Percentiles rank a stretch among this genome's conserved stretches.
Conservation (phyloP, 1,140 invertebrate genomes). For the Medauroidea extradentata region DNA sequence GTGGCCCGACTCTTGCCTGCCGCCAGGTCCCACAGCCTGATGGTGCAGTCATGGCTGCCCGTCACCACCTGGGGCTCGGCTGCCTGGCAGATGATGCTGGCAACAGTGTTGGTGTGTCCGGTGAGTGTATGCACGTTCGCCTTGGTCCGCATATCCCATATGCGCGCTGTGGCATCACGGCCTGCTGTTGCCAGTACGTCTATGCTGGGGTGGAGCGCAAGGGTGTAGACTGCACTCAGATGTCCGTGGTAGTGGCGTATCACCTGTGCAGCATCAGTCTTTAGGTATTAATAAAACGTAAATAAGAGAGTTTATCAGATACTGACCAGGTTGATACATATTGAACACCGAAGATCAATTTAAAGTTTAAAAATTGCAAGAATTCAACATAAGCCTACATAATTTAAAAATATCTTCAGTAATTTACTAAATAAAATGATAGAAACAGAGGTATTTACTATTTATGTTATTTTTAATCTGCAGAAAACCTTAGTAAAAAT, state of each 20-base stretch:
- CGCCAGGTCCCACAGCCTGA: conserved; percentile 95
- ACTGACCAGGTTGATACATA: no score
- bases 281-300: no score
- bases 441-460: no score
- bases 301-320: no score
- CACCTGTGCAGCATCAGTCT: conserved; percentile 57
- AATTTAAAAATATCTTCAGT: no score
- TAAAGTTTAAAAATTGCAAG: no score
- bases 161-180: conserved; percentile 89
- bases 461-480: no score
- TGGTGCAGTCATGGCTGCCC: conserved; percentile 78
- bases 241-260: conserved; percentile 99
- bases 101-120: conserved; percentile 97
- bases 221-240: conserved; percentile 91
- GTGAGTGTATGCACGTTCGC: conserved; percentile 94
- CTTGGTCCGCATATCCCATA: conserved; percentile 99
- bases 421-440: no score
- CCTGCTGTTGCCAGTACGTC: conserved; percentile 94
- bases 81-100: conserved; percentile 87
- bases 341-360: no score
- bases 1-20: conserved; percentile 93
- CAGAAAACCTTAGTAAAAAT: no score
- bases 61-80: conserved; percentile 90
- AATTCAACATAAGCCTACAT: no score
- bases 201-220: conserved; percentile 92